Percentiles rank a stretch among this genome's conserved stretches.
Conservation (phyloP, 2,113 vertebrate species). For the Engraulis encrasicolus region DNA sequence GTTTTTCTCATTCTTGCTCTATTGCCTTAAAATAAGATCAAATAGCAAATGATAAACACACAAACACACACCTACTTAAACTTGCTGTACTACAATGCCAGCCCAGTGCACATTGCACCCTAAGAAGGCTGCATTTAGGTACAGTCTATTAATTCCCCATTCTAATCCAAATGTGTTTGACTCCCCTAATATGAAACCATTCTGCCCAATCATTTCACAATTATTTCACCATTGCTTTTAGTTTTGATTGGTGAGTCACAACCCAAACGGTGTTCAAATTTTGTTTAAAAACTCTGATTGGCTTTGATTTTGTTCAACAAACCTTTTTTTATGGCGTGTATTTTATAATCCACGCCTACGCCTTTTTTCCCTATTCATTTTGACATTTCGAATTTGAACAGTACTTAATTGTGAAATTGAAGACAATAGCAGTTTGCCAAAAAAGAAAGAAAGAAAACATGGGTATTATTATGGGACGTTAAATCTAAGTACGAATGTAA, state of each 20-base stretch:
- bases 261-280: background rate
- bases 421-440: slow-evolving; percentile 63
- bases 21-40: background rate
- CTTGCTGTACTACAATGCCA: background rate
- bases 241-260: slow-evolving; percentile 30
- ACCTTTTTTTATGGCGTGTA: slow-evolving; percentile 8
- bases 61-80: slow-evolving; percentile 18
- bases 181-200: slow-evolving; percentile 37
- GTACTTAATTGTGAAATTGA: slow-evolving; percentile 65
- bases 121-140: slow-evolving; percentile 36
- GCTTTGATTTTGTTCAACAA: slow-evolving; percentile 1
- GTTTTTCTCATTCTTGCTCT: slow-evolving; percentile 15
- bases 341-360: background rate
- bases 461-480: slow-evolving; percentile 71
- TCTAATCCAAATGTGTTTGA: slow-evolving; percentile 40
- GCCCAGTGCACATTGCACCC: slow-evolving; percentile 28
- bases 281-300: slow-evolving; percentile 1
- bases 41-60: slow-evolving; percentile 3
- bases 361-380: slow-evolving; percentile 8
- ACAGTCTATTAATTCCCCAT: slow-evolving; percentile 22
- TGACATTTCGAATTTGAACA: slow-evolving; percentile 26
- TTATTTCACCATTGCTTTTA: slow-evolving; percentile 27
- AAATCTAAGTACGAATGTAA: slow-evolving; percentile 62
- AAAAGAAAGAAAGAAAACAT: slow-evolving; percentile 54
- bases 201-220: slow-evolving; percentile 31